A percentile compares a stretch with the other conserved stretches of the same genome.
These are phyloP conservation scores for Rhinogobius similis DNA, from an alignment of 2,113 vertebrate genomes.

Conservation along the genomic window DNA sequence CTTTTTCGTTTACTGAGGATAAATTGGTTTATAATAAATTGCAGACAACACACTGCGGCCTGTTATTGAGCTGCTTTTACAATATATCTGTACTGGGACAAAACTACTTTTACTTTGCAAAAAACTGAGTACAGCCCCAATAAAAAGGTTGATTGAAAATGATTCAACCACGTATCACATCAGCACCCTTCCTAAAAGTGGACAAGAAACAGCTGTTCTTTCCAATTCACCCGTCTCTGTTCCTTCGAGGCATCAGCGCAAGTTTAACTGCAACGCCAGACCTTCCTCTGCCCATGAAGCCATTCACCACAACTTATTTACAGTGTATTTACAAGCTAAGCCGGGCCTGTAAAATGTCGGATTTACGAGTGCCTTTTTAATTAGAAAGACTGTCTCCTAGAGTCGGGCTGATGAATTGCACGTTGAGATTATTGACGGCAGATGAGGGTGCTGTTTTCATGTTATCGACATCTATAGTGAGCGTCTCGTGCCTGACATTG, in stretches of 20 bases:
- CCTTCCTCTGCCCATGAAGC: slow-evolving; percentile 60
- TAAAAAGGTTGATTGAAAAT: neutral
- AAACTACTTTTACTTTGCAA: too few species aligned
- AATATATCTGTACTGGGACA: too few species aligned
- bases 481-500: slow-evolving; percentile 37
- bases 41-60: too few species aligned
- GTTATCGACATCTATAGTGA: slow-evolving; percentile 50
- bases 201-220: slow-evolving; percentile 23
- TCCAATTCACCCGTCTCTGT: slow-evolving; percentile 2
- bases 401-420: slow-evolving; percentile 79
- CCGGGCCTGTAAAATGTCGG: slow-evolving; percentile 75
- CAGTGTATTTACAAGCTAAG: slow-evolving; percentile 72
- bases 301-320: slow-evolving; percentile 62
- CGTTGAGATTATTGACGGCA: slow-evolving; percentile 69
- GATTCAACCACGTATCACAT: too few species aligned
- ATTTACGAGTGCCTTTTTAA: slow-evolving; percentile 85
- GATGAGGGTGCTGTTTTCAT: slow-evolving; percentile 52
- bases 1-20: too few species aligned
- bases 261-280: slow-evolving; percentile 48
- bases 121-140: neutral
- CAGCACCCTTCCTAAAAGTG: too few species aligned
- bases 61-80: too few species aligned
- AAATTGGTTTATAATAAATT: too few species aligned
- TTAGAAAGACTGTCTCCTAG: slow-evolving; percentile 84
- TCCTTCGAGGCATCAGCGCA: slow-evolving; percentile 40